These are phyloP conservation scores for Lumbricus terrestris DNA, from an alignment of 2,888 invertebrate genomes.

Conservation along the genomic window DNA sequence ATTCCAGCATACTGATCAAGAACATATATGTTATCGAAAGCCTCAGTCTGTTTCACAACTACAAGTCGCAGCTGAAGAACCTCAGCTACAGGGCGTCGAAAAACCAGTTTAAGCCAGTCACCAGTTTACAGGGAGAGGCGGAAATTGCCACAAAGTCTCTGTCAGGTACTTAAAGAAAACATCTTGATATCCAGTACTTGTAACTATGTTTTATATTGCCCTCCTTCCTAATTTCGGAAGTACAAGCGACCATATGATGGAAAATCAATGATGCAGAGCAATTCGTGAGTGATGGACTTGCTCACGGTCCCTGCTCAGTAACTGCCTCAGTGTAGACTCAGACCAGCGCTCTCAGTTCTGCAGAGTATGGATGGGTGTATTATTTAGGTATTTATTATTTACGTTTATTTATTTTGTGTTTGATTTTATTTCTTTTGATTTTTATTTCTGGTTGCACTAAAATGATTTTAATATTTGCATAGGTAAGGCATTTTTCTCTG, in stretches of 20 bases:
- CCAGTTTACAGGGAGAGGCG: neutral
- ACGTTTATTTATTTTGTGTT: neutral
- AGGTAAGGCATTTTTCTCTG: neutral
- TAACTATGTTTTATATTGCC: too few relatives aligned
- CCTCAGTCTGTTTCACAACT: neutral
- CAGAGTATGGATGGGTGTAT: too few relatives aligned
- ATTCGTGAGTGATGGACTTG: too few relatives aligned
- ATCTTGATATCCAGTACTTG: neutral
- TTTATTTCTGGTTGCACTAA: neutral
- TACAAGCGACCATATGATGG: too few relatives aligned
- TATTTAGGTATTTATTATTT: neutral
- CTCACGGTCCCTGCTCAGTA: too few relatives aligned
- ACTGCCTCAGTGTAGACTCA: too few relatives aligned
- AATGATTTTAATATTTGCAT: neutral
- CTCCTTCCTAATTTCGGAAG: too few relatives aligned
- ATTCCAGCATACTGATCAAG: neutral
- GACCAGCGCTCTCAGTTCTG: too few relatives aligned
- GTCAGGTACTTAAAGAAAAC: neutral
- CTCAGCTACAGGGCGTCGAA: neutral
- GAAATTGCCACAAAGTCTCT: neutral
- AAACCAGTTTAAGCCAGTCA: neutral
- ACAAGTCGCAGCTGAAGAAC: neutral
- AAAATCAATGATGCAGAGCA: too few relatives aligned
- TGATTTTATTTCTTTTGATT: neutral
- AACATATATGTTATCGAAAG: slow-evolving; percentile 21